Conservation (phyloP, 2,113 vertebrate genomes). For the Campylomormyrus tamandua region DNA sequence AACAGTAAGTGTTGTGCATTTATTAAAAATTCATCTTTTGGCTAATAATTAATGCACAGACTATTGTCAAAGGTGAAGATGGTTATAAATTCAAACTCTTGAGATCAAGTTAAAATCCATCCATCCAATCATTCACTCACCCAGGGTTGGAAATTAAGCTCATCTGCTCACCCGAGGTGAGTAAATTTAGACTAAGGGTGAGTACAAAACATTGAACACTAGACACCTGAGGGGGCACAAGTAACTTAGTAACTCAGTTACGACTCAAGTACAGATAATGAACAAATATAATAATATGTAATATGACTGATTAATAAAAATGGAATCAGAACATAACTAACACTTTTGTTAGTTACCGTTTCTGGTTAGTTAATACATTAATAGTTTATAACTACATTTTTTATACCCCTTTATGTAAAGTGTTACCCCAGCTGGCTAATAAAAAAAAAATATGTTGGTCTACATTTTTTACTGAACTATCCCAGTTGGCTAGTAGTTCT, state of each 20-base stretch:
- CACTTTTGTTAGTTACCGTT: background rate
- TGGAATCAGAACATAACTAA: background rate
- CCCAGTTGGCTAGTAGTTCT: background rate
- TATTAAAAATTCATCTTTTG: background rate
- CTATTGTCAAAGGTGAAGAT: background rate
- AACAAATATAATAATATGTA: background rate
- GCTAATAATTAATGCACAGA: background rate
- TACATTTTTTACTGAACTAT: background rate
- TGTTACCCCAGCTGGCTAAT: background rate
- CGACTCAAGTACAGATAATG: background rate
- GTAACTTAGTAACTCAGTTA: background rate
- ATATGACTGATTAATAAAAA: background rate
- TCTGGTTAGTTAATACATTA: background rate
- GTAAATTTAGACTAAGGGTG: background rate
- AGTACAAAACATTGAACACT: background rate
- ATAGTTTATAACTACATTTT: background rate
- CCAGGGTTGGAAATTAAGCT: background rate
- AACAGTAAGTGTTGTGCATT: background rate
- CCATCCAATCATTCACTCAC: background rate
- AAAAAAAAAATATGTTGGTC: too few species aligned
- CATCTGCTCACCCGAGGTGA: background rate
- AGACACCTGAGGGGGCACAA: background rate
- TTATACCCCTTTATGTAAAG: background rate
- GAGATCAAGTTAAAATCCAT: background rate
- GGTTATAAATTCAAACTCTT: background rate